These are phyloP conservation scores for Frankliniella fusca DNA, from an alignment of 2,888 invertebrate species.

Conservation along the genomic window DNA sequence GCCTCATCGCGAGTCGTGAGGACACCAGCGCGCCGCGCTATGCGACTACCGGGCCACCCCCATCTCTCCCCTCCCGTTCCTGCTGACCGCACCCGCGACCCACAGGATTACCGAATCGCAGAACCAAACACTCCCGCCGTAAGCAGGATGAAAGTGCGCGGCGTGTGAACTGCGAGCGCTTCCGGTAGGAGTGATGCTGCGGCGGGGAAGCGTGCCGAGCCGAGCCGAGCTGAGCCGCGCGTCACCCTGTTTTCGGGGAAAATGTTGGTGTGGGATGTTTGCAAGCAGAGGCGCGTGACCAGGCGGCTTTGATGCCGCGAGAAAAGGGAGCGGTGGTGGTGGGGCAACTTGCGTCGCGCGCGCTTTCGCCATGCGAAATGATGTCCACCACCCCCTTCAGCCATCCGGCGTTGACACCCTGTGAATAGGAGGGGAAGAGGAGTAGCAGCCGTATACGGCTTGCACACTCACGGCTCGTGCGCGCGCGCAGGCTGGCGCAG, in stretches of 20 bases:
- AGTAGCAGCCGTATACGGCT: too few species aligned
- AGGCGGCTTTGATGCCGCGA: too few species aligned
- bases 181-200: neutral
- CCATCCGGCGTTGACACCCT: too few species aligned
- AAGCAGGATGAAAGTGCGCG: neutral
- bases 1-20: neutral
- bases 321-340: too few species aligned
- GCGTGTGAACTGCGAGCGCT: neutral
- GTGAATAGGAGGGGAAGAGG: too few species aligned
- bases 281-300: constrained; percentile 14
- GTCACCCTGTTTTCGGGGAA: neutral
- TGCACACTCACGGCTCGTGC: too few species aligned
- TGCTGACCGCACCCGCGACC: neutral
- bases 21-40: neutral
- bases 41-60: neutral
- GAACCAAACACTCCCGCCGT: neutral
- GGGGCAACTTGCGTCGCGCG: too few species aligned
- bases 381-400: too few species aligned
- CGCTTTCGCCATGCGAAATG: too few species aligned
- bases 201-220: neutral
- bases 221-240: too few species aligned
- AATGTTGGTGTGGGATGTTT: neutral
- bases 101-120: constrained; percentile 7
- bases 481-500: neutral
- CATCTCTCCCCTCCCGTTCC: too few species aligned